These are phyloP conservation scores for Iguana delicatissima DNA, from an alignment of 2,797 vertebrate species.

Conservation along the genomic window DNA sequence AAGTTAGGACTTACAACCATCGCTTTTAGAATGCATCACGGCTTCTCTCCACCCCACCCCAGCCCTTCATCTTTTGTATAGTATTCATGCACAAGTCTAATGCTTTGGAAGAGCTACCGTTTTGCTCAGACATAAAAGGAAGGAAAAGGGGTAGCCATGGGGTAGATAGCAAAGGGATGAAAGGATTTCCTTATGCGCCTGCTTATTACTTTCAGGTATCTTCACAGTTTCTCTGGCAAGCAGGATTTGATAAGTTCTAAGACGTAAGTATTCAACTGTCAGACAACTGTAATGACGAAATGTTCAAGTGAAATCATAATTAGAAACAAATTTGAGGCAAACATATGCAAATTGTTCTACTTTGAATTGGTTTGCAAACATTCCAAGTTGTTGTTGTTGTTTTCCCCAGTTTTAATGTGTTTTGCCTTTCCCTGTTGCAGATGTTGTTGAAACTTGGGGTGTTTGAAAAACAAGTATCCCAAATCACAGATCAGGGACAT, in stretches of 20 bases:
- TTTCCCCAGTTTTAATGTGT: background rate
- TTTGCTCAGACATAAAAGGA: conserved; percentile 64
- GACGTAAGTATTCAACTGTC: background rate
- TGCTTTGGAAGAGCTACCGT: conserved; percentile 77
- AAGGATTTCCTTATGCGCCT: conserved; percentile 39
- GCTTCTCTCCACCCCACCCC: conserved; percentile 65
- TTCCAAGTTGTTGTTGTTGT: background rate
- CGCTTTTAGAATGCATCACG: conserved; percentile 75
- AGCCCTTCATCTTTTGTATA: conserved; percentile 72
- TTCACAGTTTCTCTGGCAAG: conserved; percentile 23
- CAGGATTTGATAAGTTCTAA: conserved; percentile 8
- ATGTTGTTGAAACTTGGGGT: background rate
- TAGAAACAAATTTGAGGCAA: background rate
- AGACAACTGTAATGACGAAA: background rate
- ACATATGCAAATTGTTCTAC: background rate
- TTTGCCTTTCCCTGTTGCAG: background rate
- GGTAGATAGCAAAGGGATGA: background rate
- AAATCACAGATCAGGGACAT: background rate
- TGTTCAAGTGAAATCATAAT: conserved; percentile 1
- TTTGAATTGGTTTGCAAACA: background rate
- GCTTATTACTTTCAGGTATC: conserved; percentile 48
- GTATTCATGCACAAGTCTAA: conserved; percentile 60
- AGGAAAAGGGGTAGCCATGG: conserved; percentile 44
- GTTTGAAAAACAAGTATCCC: background rate
- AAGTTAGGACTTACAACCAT: conserved; percentile 74